phyloP scores from a whole-genome alignment of 37 sponge, comb jelly and placozoan genomes.

The Ephydatia muelleri region DNA sequence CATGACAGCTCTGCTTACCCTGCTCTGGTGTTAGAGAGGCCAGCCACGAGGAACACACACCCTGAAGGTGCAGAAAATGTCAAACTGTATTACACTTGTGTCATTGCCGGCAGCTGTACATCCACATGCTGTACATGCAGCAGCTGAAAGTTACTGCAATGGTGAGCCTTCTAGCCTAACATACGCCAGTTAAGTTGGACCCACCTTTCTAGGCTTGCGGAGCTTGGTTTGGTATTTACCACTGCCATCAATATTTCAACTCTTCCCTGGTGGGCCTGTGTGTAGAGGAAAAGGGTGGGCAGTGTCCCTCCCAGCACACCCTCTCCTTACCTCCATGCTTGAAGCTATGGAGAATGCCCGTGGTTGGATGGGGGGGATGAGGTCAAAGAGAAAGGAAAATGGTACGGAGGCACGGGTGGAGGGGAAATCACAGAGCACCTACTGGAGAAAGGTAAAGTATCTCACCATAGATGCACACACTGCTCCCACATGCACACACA shows the following conservation, averaged over 20 bases:
- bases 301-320: background rate
- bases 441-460: conserved; percentile 6
- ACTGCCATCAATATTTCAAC: conserved; percentile 90
- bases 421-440: conserved; percentile 94
- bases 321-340: conserved; percentile 45
- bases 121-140: no score
- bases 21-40: conserved; percentile 69
- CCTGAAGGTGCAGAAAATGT: conserved; percentile 41
- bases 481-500: background rate
- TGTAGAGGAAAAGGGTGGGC: conserved; percentile 13
- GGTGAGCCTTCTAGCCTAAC: background rate
- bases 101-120: no score
- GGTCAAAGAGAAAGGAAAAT: conserved; percentile 85
- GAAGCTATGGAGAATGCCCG: conserved; percentile 99
- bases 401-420: conserved; percentile 64
- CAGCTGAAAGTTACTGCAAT: no score
- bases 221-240: conserved; percentile 88
- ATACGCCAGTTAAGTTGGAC: background rate
- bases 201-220: conserved; percentile 67
- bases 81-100: conserved; percentile 9
- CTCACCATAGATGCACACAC: background rate
- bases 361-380: conserved; percentile 88
- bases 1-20: conserved; percentile 26
- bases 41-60: conserved; percentile 92
- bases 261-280: conserved; percentile 57